Evolutionary conservation across 2,113 vertebrate genomes (phyloP).

Genomic region (Heliornis fulica): DNA sequence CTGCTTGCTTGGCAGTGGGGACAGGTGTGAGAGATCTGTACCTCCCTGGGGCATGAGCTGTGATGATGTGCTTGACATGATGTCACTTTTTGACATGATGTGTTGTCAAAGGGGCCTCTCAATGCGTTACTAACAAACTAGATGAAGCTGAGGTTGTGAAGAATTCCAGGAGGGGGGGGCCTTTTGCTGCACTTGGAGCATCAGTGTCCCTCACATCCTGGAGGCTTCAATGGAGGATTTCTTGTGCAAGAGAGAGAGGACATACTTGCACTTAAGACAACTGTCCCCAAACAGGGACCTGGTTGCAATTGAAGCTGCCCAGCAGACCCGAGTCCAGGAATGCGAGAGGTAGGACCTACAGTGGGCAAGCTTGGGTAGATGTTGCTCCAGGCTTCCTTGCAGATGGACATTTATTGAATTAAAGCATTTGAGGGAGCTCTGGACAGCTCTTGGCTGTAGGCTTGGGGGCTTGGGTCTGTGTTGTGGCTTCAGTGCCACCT

Average conservation of each 20-base stretch:
- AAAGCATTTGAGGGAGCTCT: neutral
- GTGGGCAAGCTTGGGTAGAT: neutral
- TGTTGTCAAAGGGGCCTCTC: accelerated
- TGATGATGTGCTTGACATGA: no score
- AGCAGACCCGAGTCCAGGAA: neutral
- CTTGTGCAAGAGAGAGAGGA: neutral
- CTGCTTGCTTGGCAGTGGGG: neutral
- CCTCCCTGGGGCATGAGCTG: neutral
- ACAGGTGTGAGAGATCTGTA: neutral
- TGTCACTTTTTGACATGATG: neutral
- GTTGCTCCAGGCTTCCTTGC: neutral
- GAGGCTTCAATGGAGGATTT: neutral
- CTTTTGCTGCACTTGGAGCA: neutral
- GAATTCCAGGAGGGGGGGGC: neutral
- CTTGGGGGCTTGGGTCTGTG: neutral
- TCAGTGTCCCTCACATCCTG: accelerated
- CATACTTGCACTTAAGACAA: neutral
- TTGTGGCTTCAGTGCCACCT: neutral
- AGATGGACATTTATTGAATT: neutral
- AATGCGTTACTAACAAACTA: neutral
- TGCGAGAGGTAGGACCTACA: neutral
- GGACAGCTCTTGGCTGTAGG: neutral
- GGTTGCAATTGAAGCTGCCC: neutral
- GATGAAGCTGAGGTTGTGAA: neutral
- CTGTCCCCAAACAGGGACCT: neutral